Conservation (phyloP, 1,140 invertebrate genomes). For the Drosophila teissieri region DNA sequence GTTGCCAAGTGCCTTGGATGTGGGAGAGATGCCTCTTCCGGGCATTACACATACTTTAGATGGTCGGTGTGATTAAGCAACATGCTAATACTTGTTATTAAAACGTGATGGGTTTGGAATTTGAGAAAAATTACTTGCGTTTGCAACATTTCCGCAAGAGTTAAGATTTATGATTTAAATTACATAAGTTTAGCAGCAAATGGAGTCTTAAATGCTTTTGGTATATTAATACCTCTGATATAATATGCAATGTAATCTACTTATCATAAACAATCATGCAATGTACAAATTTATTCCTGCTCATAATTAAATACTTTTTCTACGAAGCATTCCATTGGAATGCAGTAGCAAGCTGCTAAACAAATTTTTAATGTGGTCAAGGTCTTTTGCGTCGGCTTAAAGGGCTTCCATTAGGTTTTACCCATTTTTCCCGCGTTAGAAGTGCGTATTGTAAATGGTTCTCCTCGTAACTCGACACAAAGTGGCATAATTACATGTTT, state of each 20-base stretch:
- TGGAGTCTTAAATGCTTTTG: no score
- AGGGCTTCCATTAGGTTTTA: neutral
- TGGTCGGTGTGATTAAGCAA: conserved; percentile 32
- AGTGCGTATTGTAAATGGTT: conserved; percentile 40
- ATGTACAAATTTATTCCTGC: neutral
- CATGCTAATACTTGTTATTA: conserved; percentile 37
- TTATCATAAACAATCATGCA: no score
- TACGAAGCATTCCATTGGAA: conserved; percentile 2
- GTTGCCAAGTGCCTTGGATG: conserved; percentile 40
- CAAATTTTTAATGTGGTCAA: conserved; percentile 25
- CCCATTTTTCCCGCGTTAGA: conserved; percentile 25
- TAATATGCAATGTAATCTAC: no score
- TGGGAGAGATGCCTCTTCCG: conserved; percentile 32
- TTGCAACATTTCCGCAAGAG: neutral
- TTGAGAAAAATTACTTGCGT: neutral
- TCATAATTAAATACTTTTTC: conserved; percentile 14
- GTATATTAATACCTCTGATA: neutral
- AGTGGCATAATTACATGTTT: conserved; percentile 83
- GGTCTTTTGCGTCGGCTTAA: neutral
- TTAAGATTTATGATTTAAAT: conserved; percentile 14
- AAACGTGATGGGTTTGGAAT: neutral
- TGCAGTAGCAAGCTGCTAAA: conserved; percentile 5
- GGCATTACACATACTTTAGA: conserved; percentile 35
- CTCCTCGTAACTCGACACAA: conserved; percentile 56
- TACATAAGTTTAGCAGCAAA: neutral